phyloP scores from a whole-genome alignment of 1,140 invertebrate genomes.

The Drosophila truncata region DNA sequence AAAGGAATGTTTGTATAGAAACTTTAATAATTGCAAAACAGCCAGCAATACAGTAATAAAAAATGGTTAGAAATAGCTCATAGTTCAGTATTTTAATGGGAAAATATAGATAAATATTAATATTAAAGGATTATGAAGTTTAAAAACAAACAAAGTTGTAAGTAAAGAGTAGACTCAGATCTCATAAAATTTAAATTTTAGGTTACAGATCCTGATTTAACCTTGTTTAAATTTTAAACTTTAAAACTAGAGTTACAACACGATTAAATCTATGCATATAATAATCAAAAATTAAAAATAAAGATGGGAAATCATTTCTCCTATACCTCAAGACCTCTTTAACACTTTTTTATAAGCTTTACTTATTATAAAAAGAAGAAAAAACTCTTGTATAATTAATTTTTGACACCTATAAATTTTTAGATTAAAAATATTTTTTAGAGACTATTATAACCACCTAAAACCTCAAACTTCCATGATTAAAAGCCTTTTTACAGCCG shows the following conservation, averaged over 20 bases:
- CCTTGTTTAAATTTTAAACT: not conserved
- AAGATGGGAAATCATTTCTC: not conserved
- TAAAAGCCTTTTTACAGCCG: not conserved
- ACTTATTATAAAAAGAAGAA: too few relatives aligned
- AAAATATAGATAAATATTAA: not conserved
- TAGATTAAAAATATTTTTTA: not conserved
- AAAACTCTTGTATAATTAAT: too few relatives aligned
- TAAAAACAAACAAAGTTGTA: not conserved
- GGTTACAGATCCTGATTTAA: not conserved
- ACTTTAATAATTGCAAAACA: conserved; percentile 28
- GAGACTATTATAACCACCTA: too few relatives aligned
- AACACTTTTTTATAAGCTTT: not conserved
- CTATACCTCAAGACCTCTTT: not conserved
- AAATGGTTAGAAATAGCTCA: conserved; percentile 1
- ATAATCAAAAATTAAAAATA: not conserved
- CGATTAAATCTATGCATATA: not conserved
- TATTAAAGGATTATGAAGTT: not conserved
- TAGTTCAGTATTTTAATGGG: not conserved
- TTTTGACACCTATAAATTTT: too few relatives aligned
- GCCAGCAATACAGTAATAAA: conserved; percentile 7
- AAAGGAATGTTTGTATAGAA: conserved; percentile 8
- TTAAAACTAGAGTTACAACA: not conserved
- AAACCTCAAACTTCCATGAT: too few relatives aligned
- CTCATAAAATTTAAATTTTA: not conserved
- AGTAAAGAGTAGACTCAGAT: too few relatives aligned